These are phyloP conservation scores for Clavelina lepadiformis DNA, from an alignment of 23 tunicate genomes.

Conservation along the genomic window DNA sequence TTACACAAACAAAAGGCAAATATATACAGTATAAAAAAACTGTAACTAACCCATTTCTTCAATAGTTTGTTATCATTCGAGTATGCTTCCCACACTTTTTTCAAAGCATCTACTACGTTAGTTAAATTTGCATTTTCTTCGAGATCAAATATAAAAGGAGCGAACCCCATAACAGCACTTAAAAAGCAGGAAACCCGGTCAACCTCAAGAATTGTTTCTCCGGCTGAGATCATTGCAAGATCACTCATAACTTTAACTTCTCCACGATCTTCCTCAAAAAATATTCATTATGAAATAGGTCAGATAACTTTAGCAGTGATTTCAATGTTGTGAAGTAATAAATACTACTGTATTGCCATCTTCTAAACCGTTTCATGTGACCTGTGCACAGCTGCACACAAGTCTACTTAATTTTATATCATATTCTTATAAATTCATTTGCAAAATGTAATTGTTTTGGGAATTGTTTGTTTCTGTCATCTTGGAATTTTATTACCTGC, in stretches of 20 bases:
- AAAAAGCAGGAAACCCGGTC: constrained; percentile 73
- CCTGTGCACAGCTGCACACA: no score
- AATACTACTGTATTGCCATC: no score
- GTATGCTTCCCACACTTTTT: constrained; percentile 33
- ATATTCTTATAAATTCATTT: no score
- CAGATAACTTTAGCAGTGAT: no score
- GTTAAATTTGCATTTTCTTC: constrained; percentile 26
- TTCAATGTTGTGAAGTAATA: no score
- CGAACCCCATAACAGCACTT: constrained; percentile 83
- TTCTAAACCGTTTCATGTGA: no score
- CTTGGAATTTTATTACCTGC: no score
- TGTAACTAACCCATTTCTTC: constrained; percentile 48
- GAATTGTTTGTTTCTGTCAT: no score
- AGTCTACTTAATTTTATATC: no score
- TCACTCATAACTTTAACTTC: constrained; percentile 86
- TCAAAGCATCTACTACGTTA: constrained; percentile 22
- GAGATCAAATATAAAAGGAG: constrained; percentile 68
- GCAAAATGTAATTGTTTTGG: no score
- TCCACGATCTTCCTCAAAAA: constrained; percentile 62
- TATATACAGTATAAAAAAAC: neutral
- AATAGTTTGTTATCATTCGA: constrained; percentile 15
- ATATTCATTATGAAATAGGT: no score
- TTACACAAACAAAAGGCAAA: no score
- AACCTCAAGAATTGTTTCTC: constrained; percentile 53
- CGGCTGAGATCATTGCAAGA: constrained; percentile 79